These are phyloP conservation scores for Mixornis gularis DNA, from an alignment of 2,113 vertebrate species.

Conservation along the genomic window DNA sequence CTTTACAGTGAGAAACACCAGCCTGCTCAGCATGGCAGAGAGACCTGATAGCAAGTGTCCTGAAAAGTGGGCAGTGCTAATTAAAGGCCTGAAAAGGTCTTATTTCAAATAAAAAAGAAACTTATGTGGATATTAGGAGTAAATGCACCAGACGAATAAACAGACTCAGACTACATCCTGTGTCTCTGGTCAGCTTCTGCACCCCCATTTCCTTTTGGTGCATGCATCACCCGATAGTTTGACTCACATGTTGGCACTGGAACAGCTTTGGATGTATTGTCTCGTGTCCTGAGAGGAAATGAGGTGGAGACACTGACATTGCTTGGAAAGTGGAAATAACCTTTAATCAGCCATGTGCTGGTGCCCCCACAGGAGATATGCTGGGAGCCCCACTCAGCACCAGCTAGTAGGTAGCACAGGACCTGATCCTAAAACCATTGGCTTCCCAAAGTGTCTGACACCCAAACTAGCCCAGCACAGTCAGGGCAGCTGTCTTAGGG, in stretches of 20 bases:
- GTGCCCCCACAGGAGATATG: rapidly evolving
- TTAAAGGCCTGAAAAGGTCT: not conserved
- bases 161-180: not conserved
- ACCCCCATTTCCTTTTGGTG: not conserved
- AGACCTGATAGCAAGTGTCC: not conserved
- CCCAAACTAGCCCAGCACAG: not conserved
- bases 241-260: not conserved
- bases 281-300: not conserved
- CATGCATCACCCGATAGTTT: not conserved
- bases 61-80: not conserved
- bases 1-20: not conserved
- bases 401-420: not conserved
- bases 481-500: rapidly evolving
- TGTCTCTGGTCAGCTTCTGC: not conserved
- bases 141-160: not conserved
- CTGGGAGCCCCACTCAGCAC: not conserved
- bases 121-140: not conserved
- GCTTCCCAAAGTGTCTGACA: not conserved
- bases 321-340: not conserved
- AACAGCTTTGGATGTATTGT: not conserved
- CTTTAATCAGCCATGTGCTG: not conserved
- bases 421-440: rapidly evolving
- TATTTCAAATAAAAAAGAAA: not conserved
- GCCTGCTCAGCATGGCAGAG: not conserved
- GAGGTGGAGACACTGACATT: not conserved